phyloP scores from a whole-genome alignment of 2,113 vertebrate species.

The Boulengerochromis microlepis region DNA sequence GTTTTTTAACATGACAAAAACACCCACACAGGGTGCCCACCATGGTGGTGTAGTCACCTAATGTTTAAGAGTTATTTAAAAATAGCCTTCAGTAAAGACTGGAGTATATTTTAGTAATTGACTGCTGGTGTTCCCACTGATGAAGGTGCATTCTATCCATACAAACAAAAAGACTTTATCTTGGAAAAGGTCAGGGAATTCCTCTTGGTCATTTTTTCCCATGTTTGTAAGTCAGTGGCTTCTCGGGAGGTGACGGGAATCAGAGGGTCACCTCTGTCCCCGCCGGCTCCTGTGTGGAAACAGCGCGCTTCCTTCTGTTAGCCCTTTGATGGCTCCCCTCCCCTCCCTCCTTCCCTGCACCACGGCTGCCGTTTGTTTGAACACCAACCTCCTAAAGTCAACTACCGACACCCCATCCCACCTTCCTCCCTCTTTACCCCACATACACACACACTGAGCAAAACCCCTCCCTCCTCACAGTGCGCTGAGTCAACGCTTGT shows the following conservation, averaged over 20 bases:
- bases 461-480: constrained; percentile 7
- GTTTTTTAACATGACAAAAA: not conserved
- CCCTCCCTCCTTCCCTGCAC: constrained; percentile 1
- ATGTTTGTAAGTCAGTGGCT: not conserved
- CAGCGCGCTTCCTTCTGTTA: constrained; percentile 45
- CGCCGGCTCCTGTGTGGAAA: constrained; percentile 42
- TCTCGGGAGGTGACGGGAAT: constrained; percentile 21
- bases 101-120: not conserved
- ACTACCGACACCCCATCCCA: not conserved
- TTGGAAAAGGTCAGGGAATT: not conserved
- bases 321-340: constrained; percentile 21
- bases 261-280: constrained; percentile 30
- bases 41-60: not conserved
- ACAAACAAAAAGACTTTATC: not conserved
- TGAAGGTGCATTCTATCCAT: not conserved
- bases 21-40: not conserved
- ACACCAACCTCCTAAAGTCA: constrained; percentile 45
- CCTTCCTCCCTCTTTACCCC: not conserved
- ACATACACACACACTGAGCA: not conserved
- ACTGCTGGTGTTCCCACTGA: not conserved
- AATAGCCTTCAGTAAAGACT: not conserved
- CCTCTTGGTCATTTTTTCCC: not conserved
- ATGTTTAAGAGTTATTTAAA: not conserved
- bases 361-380: constrained; percentile 34
- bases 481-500: constrained; percentile 66